Evolutionary conservation across 2,888 invertebrate species (phyloP).

Genomic region (Leptinotarsa haldemani): DNA sequence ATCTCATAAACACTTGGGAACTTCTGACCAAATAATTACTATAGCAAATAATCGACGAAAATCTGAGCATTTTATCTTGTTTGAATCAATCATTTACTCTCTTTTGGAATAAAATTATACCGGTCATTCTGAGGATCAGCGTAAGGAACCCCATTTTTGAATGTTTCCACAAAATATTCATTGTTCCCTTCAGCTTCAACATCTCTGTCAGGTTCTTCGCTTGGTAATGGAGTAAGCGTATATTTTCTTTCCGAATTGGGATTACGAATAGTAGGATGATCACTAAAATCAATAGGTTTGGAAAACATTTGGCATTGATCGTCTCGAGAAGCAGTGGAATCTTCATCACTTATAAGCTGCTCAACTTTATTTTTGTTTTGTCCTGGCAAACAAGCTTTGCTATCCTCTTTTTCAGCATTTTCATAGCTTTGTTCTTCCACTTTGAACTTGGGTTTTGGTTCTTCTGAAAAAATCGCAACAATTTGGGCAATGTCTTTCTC

Average conservation of each 20-base stretch:
- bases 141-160: constrained; percentile 29
- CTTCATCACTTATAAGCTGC: constrained; percentile 1
- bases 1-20: not conserved
- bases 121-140: constrained; percentile 24
- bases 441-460: constrained; percentile 26
- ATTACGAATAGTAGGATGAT: not conserved
- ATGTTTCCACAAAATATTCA: constrained; percentile 35
- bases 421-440: constrained; percentile 15
- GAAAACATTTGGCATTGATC: constrained; percentile 11
- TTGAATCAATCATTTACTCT: not conserved
- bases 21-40: not conserved
- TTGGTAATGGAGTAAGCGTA: not conserved
- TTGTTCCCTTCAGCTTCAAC: constrained; percentile 7
- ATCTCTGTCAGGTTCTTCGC: not conserved
- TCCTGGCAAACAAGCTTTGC: constrained; percentile 17
- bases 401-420: constrained; percentile 12
- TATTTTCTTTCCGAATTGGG: not conserved
- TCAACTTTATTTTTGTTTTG: constrained; percentile 13
- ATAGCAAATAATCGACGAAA: not conserved
- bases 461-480: constrained; percentile 30
- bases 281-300: not conserved
- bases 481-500: constrained; percentile 36
- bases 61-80: not conserved
- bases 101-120: constrained; percentile 24
- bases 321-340: not conserved